Conservation (phyloP, 2,113 vertebrate genomes). For the Salminus brasiliensis region DNA sequence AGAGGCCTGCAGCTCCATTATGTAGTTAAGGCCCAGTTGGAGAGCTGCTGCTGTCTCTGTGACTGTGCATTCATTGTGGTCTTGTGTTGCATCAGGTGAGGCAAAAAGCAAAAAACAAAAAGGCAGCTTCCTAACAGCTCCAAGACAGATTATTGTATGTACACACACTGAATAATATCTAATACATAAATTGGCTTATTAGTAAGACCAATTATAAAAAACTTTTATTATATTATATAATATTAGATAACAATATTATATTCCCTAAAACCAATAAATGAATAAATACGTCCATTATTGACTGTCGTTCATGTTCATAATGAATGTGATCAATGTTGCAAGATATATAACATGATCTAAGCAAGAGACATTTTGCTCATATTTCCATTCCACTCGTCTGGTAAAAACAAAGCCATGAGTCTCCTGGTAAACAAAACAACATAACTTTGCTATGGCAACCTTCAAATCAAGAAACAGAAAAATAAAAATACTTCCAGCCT, state of each 20-base stretch:
- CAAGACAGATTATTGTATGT: slow-evolving; percentile 8
- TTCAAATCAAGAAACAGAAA: slow-evolving; percentile 35
- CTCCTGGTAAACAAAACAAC: slow-evolving; percentile 22
- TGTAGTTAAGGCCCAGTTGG: slow-evolving; percentile 31
- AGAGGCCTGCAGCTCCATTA: slow-evolving; percentile 25
- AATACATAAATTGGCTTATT: neutral
- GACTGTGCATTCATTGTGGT: slow-evolving; percentile 71
- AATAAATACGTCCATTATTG: neutral
- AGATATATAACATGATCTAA: neutral
- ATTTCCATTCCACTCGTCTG: slow-evolving; percentile 8
- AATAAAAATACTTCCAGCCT: slow-evolving; percentile 39
- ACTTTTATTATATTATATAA: no score
- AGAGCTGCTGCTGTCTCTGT: slow-evolving; percentile 56
- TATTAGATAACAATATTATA: no score
- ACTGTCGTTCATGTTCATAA: neutral
- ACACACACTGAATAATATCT: neutral
- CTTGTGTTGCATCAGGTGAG: slow-evolving; percentile 55
- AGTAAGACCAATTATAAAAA: slow-evolving; percentile 16
- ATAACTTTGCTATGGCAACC: slow-evolving; percentile 27
- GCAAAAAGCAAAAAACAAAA: no score
- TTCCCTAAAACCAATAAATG: neutral
- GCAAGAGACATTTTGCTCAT: neutral
- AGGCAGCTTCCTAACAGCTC: slow-evolving; percentile 58
- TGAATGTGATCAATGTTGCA: neutral
- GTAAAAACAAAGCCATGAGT: neutral